Base-by-base conservation (phyloP, 2,113 vertebrate species). In the Danionella cerebrum region DNA sequence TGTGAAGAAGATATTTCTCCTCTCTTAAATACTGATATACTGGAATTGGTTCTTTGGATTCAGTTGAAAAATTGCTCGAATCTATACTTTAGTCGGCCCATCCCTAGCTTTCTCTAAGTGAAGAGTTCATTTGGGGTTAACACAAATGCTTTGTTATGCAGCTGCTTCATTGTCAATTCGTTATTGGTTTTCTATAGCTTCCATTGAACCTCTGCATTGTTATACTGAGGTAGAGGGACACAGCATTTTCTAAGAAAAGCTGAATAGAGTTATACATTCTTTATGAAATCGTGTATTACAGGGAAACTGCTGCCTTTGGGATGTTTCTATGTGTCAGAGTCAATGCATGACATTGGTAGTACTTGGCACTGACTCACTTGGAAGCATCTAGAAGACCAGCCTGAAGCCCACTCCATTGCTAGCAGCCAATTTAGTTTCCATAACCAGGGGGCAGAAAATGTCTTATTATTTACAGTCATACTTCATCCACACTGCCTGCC, bases 401-500 rank as follows among this genome's bases (percentile, higher is more conserved):
- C 72, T 63, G 18, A 16, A 52, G 14, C 1, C 41, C 18, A 58
- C 8, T 13, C 27, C 16, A 71, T 25, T 16, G 25, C 65, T 51
- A 64, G 24, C 33, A 54, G 36, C 47, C 76, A 51, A 18, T 51
- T 42, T 65, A 47, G 48, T 21, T 69, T 19, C 48, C 63, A 69
- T 72, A 35, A 55, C 73, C 25, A 42, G 51, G 45, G 73, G 51
- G 70, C 48, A 73, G 64, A 13, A 19, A 76, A 59, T 50, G 55
- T 72, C 77, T 74, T 75, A 76, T 77, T 84, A 80, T 84, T 79
- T 78, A 74, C 76, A 79, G 80, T 67, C 65, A 45, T 2, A n/a
- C 69, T 66, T 77, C 33, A n/a, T 69, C 73, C 35, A 12, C 39
- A 36, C 70, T 72, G 63, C 21, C 81, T 84, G 82, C 80, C 82